These are phyloP conservation scores for Torymus tubicola DNA, from an alignment of 2,888 invertebrate genomes.

Conservation along the genomic window DNA sequence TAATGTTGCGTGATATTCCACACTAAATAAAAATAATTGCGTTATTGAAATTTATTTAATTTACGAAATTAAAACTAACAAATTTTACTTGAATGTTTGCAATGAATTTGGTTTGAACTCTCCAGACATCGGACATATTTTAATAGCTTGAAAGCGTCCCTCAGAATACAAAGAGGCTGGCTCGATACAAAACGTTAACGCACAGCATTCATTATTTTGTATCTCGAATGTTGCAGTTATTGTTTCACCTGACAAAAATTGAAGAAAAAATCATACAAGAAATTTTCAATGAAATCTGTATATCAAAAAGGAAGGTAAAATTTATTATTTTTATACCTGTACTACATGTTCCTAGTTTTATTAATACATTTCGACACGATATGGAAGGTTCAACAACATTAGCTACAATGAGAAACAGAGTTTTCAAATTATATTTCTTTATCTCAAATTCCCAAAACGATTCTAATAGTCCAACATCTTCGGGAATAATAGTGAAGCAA, in stretches of 20 bases:
- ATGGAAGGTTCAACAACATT: slow-evolving; percentile 40
- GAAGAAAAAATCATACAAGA: neutral
- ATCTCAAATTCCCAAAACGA: slow-evolving; percentile 83
- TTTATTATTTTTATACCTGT: slow-evolving; percentile 27
- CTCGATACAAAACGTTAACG: slow-evolving; percentile 78
- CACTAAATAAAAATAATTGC: slow-evolving; percentile 70
- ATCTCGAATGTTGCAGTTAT: slow-evolving; percentile 76
- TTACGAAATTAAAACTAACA: too few relatives aligned
- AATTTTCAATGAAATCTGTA: too few relatives aligned
- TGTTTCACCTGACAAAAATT: slow-evolving; percentile 69
- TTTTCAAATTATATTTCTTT: slow-evolving; percentile 78
- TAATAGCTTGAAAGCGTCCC: slow-evolving; percentile 78
- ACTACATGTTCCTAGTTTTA: slow-evolving; percentile 25
- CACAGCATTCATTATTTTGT: slow-evolving; percentile 79
- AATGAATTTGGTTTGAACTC: slow-evolving; percentile 77
- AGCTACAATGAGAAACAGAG: slow-evolving; percentile 81
- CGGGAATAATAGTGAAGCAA: slow-evolving; percentile 82
- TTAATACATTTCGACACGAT: neutral
- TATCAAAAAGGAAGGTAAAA: neutral
- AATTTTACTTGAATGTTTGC: slow-evolving; percentile 78
- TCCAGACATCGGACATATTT: slow-evolving; percentile 78
- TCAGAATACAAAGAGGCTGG: slow-evolving; percentile 79
- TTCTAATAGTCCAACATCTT: slow-evolving; percentile 81
- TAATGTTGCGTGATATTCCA: slow-evolving; percentile 78
- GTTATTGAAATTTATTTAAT: neutral